Base-by-base conservation (phyloP, 2,888 invertebrate genomes). In the Dyspetes luteomarginatus region DNA sequence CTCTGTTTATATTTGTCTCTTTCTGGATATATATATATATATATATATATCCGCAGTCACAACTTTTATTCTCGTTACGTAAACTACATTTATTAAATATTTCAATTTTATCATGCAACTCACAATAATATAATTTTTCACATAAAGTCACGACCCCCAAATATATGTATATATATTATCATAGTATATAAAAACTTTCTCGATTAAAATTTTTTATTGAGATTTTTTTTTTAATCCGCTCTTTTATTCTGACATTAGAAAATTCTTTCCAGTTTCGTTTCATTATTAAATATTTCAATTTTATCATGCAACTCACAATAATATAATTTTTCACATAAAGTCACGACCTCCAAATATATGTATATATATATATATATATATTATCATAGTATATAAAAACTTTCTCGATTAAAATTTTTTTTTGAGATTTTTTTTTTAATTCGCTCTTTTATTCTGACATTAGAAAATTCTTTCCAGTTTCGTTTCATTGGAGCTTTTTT, bases 51-150 rank as follows among this genome's bases (percentile, higher is more conserved):
- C 28, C 15, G 5, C 5, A 43, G 15, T 55, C 30, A 28, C 58
- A 48, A 58, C 48, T 48, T 69, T 69, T 48, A 69, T 69, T 58
- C 69, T 58, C 69, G 69, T 69, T 45, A 58, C 55, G 45, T 45
- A 28, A 58, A 28, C 56, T 48, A 45, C 58, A 58, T 58, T 69
- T 30, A 48, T 45, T 58, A 56, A 19, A 45, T 48, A 69, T 30
- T 48, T 48, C n/a, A n/a, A n/a, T n/a, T n/a, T n/a, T n/a, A n/a
- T n/a, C n/a, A n/a, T n/a, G n/a, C n/a, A n/a, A n/a, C n/a, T n/a
- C n/a, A n/a, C n/a, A n/a, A n/a, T n/a, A n/a, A n/a, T n/a, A n/a
- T n/a, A n/a, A n/a, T n/a, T n/a, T n/a, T n/a, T n/a, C n/a, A n/a
- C n/a, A n/a, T n/a, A n/a, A n/a, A n/a, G n/a, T n/a, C n/a, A n/a